A percentile compares a stretch with the other conserved stretches of the same genome.
Evolutionary conservation across 2,797 vertebrate species (phyloP).

Genomic region (Dendrocincla tyrannina): DNA sequence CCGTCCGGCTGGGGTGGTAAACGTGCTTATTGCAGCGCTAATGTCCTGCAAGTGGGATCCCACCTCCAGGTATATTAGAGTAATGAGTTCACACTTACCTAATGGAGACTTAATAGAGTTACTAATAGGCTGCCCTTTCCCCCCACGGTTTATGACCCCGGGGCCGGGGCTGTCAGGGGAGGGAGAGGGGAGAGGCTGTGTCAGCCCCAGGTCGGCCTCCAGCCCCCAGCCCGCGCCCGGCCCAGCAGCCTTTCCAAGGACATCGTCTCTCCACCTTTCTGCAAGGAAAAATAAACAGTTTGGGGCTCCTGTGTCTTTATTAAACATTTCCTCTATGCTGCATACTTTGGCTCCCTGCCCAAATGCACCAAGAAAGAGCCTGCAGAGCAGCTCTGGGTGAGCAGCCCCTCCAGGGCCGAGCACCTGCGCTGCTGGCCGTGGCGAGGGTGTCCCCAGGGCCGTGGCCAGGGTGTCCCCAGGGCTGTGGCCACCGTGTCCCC

Average conservation of each 20-base stretch:
- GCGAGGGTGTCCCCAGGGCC: not conserved
- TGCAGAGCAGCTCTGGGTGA: slow-evolving; percentile 33
- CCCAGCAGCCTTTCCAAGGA: slow-evolving; percentile 60
- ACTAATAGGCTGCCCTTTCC: slow-evolving; percentile 55
- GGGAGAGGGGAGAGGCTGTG: not conserved
- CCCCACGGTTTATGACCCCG: slow-evolving; percentile 57
- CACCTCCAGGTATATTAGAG: slow-evolving; percentile 50
- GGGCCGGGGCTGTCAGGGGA: slow-evolving; percentile 12
- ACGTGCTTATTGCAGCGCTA: slow-evolving; percentile 45
- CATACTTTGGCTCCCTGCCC: slow-evolving; percentile 70
- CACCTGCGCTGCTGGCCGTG: not conserved
- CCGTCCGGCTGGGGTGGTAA: slow-evolving; percentile 34
- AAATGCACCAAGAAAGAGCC: slow-evolving; percentile 56
- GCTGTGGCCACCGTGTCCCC: too few relatives aligned
- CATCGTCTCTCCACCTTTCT: slow-evolving; percentile 67
- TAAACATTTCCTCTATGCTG: slow-evolving; percentile 76
- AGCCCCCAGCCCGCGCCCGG: not conserved
- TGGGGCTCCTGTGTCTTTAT: slow-evolving; percentile 72
- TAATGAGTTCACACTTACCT: slow-evolving; percentile 73
- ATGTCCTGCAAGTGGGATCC: slow-evolving; percentile 60
- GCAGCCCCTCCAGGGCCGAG: not conserved
- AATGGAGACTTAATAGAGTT: slow-evolving; percentile 72
- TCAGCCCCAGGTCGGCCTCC: not conserved
- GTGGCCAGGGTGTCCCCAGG: too few relatives aligned
- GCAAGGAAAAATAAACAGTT: slow-evolving; percentile 72